Evolutionary conservation across 1,140 invertebrate species (phyloP), one percentile per base, ranked within the genome.

Genomic region (Rhyzopertha dominica): DNA sequence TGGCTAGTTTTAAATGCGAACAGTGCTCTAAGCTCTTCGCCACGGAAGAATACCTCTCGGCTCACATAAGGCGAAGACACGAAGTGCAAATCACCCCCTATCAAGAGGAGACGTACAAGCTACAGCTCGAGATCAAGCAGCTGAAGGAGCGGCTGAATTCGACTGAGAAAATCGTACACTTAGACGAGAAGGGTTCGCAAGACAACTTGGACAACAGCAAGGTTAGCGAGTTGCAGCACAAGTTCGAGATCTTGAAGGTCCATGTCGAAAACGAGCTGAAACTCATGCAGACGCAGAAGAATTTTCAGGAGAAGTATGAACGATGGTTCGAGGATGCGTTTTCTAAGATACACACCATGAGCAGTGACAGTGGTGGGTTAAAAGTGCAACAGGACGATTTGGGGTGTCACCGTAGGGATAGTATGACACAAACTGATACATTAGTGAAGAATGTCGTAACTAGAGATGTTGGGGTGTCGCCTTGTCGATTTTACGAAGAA

Each of bases 11-110:
- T 49, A 75, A 75, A 66, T 79, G 76, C 53, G 56, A 45, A 32
- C 66, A 68, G 49, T 79, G 76, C 50, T 67, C 67, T 31, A 79
- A 79, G 65, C 66, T 71, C 13, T 78, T 78, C 60, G 56, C 75
- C 34, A 74, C 74, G 51, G 71, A 75, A 56, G 68, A 75, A 46
- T 77, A 74, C 63, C 64, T 77, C 40, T 62, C 70, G 62, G 68
- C 74, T 26, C 76, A 78, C 53, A 61, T 75, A 4, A 63, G 63
- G 36, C 66, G 76, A 48, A 60, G 75, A 17, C 76, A 78, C 54
- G 7, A 63, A 66, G n/a, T 42, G 13, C 26, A 32, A 8, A 24
- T 2, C 17, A 44, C 17, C 12, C 56, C 66, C 32, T 70, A 69
- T 39, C 61, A 65, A 46, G 55, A 46, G n/a, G 72, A 78, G 53